Evolutionary conservation across 2,113 vertebrate species (phyloP), one percentile per base, ranked within the genome.

Genomic region (Promerops cafer): DNA sequence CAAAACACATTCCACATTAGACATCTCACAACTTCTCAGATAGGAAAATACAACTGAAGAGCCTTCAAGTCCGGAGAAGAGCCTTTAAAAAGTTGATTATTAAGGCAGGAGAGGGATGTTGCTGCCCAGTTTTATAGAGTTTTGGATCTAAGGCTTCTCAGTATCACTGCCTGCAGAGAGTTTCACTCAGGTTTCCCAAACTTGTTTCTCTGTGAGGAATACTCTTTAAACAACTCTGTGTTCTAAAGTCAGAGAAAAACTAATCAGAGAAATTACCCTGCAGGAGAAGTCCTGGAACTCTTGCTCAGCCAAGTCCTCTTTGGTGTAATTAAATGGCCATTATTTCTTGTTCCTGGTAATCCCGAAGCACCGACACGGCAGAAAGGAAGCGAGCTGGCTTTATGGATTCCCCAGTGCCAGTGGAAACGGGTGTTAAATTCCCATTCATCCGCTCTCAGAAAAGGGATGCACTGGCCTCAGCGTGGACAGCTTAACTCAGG

Each of bases 341-440:
- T 33, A 35, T 13, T 89, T 39, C 68, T 33, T 8, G 12, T 8
- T 74, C 18, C 60, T 11, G 44, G 42, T 7, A 68, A 59, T 13
- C 42, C 35, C 8, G 30, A 49, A 47, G 33, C 71, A 61, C 26
- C 33, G 37, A 3, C 10, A 2, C 8, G 18, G 33, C 22, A 5
- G 23, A 49, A 27, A 28, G 20, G 17, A 19, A 65, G 33, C 0
- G 8, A 70, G 28, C 31, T 16, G 26, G 37, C 37, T 56, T 35
- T 21, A 0, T 0, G 4, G 33, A 16, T 56, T 16, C 71, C n/a
- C 57, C 28, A 3, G 0, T 0, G 5, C 8, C 69, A 40, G 16
- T 2, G 66, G 60, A 17, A 84, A 45, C 0, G 5, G 52, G 2
- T 13, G 47, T 28, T 52, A 28, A 59, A 44, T 23, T 16, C 47